These are phyloP conservation scores for Vultur gryphus DNA, from an alignment of 2,797 vertebrate species.

Conservation along the genomic window DNA sequence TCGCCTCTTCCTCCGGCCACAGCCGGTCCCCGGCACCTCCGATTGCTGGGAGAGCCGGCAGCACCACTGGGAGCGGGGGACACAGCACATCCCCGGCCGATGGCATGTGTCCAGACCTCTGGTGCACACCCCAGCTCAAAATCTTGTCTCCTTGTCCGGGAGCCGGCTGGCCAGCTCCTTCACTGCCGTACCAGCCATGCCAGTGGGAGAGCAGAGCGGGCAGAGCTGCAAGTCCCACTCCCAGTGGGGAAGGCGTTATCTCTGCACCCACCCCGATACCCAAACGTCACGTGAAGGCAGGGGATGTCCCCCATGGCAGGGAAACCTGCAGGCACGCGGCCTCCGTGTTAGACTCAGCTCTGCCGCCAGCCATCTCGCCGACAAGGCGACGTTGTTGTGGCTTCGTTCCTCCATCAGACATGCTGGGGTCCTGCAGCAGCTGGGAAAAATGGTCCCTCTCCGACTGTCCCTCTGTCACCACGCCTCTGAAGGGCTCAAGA, in stretches of 20 bases:
- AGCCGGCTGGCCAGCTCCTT: background rate
- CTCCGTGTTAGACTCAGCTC: too few species aligned
- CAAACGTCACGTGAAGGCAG: background rate
- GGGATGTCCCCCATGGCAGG: background rate
- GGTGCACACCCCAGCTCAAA: background rate
- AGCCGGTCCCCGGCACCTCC: background rate
- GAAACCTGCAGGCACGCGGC: rapidly evolving
- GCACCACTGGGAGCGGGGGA: rapidly evolving
- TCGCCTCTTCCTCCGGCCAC: background rate
- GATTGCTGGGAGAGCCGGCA: rapidly evolving
- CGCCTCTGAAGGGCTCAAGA: background rate
- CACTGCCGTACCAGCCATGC: background rate
- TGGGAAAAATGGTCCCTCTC: background rate
- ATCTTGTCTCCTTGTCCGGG: background rate
- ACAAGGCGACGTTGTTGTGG: rapidly evolving
- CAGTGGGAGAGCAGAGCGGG: background rate
- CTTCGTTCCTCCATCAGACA: background rate
- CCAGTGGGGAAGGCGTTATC: rapidly evolving
- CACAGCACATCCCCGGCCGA: rapidly evolving
- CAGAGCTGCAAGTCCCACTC: background rate
- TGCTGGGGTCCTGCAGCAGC: background rate
- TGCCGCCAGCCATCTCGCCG: rapidly evolving
- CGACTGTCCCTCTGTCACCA: background rate
- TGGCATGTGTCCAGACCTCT: rapidly evolving
- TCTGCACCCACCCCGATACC: background rate